Conservation (phyloP, 2,797 vertebrate species). For the Molossus alvarezi region DNA sequence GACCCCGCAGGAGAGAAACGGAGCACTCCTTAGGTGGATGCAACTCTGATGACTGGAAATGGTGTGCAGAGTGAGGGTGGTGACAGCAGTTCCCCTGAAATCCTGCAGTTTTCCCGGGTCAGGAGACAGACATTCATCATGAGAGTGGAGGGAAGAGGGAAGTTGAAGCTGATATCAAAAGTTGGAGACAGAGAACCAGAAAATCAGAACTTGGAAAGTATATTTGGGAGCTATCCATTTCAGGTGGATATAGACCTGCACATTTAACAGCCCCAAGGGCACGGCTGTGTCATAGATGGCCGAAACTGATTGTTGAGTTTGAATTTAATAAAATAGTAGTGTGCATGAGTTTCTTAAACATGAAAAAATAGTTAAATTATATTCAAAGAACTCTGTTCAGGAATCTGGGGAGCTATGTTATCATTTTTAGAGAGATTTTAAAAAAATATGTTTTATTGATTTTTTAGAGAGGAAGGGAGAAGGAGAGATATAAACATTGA, state of each 20-base stretch:
- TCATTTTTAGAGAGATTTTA: constrained; percentile 32
- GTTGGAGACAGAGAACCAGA: neutral
- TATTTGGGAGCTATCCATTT: constrained; percentile 7
- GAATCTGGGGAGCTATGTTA: neutral
- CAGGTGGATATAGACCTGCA: neutral
- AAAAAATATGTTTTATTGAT: neutral
- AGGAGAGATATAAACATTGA: too few species aligned
- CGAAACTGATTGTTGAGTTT: neutral
- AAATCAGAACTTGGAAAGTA: neutral
- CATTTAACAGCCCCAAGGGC: neutral
- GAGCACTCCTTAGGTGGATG: neutral
- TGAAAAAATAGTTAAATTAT: neutral
- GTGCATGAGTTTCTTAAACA: constrained; percentile 2
- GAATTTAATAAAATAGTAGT: constrained; percentile 18
- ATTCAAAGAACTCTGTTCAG: constrained; percentile 15
- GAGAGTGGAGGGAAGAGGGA: neutral
- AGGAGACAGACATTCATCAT: neutral
- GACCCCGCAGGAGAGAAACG: neutral
- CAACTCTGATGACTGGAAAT: neutral
- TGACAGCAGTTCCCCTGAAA: neutral
- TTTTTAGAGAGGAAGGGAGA: too few species aligned
- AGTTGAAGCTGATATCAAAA: neutral
- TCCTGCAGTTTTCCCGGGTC: constrained; percentile 38
- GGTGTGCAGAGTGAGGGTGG: neutral
- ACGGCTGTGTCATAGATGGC: neutral